Evolutionary conservation across 2,113 vertebrate species (phyloP), one percentile per base, ranked within the genome.

Genomic region (Hemibagrus wyckioides): DNA sequence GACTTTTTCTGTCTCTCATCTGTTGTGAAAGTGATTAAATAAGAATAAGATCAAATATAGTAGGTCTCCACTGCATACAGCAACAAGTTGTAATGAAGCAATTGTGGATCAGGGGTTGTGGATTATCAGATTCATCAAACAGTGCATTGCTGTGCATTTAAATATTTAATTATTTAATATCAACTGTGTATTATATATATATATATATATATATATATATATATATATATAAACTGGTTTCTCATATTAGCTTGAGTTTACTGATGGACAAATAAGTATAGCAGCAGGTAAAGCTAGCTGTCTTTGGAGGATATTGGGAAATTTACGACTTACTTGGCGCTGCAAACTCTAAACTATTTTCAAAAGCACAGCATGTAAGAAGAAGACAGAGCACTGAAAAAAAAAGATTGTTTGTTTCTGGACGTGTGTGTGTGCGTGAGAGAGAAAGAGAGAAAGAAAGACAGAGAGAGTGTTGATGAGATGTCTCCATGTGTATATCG

Each of bases 401-500:
- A 67, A 50, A 36, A 41, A 39, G 14, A 1, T 17, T 75, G 69
- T 61, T 73, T 81, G 63, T 75, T 48, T 87, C 56, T 25, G 50
- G 7, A 41, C 50, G 63, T 63, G 59, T 57, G 56, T 57, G 59
- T 33, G 63, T 33, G 63, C 2, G 36, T 3, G 41, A 28, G 13
- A 14, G 13, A 1, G 44, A 1, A 36, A n/a, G 41, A 77, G n/a
- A 79, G 23, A 52, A 8, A 56, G 41, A 23, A 6, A 36, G 19
- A 13, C 17, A 21, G 76, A 17, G 75, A 30, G 23, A 14, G 48
- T 82, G 79, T 75, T 33, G 33, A 52, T 77, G 80, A 75, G 80
- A 33, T 67, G 57, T 87, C 57, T 87, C 36, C 8, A 1, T 67
- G 81, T 87, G 86, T 61, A 48, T 73, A 75, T 39, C 50, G 36